Evolutionary conservation across 1,140 invertebrate genomes (phyloP).

Genomic region (Caenorhabditis latens): DNA sequence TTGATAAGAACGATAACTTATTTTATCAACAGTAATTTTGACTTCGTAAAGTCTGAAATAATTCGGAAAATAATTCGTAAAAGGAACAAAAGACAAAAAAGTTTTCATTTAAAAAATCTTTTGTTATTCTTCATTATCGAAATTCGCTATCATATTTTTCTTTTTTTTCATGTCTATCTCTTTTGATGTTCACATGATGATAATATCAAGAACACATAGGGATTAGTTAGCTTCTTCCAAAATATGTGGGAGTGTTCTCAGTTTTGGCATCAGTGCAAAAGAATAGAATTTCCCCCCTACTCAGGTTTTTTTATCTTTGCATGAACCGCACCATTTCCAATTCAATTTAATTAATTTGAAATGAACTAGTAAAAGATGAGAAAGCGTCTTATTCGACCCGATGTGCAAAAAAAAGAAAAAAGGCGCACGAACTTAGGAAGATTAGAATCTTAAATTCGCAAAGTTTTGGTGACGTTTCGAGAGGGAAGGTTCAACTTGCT

Average conservation of each 20-base stretch:
- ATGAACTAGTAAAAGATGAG: background rate
- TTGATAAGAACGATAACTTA: background rate
- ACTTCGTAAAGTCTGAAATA: too few species aligned
- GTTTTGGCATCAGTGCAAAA: background rate
- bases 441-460: slow-evolving; percentile 5
- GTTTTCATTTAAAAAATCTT: background rate
- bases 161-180: background rate
- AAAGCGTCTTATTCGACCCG: background rate
- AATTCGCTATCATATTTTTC: background rate
- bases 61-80: too few species aligned
- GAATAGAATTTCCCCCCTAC: background rate
- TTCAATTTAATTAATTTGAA: slow-evolving; percentile 36
- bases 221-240: background rate
- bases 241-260: background rate
- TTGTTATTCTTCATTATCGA: background rate
- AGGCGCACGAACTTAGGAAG: background rate
- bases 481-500: background rate
- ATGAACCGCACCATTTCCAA: background rate
- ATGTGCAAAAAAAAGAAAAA: background rate
- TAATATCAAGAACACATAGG: background rate
- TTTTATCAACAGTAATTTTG: too few species aligned
- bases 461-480: slow-evolving; percentile 14
- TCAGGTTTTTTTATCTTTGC: background rate
- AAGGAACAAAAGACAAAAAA: too few species aligned
- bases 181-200: background rate